Evolutionary conservation across 2,888 invertebrate species (phyloP).

Genomic region (Willowsia nigromaculata): DNA sequence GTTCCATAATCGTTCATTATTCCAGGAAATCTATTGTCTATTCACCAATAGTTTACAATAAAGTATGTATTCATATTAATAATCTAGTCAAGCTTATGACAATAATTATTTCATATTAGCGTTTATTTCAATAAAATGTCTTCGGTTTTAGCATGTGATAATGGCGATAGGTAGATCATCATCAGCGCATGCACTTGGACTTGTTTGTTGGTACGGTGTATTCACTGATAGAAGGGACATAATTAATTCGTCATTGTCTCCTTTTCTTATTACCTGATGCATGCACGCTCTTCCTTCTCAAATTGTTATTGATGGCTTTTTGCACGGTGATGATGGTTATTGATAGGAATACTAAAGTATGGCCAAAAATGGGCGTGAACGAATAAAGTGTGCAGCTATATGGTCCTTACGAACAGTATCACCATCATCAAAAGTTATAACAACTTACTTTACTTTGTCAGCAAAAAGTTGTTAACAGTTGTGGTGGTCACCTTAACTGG

Average conservation of each 20-base stretch:
- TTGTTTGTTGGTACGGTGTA: not conserved
- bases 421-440: not conserved
- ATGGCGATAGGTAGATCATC: not conserved
- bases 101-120: too few species aligned
- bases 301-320: slow-evolving; percentile 60
- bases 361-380: slow-evolving; percentile 30
- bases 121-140: too few species aligned
- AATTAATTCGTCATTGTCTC: slow-evolving; percentile 13
- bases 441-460: slow-evolving; percentile 23
- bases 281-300: not conserved
- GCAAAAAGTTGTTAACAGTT: slow-evolving; percentile 28
- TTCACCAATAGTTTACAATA: not conserved
- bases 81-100: too few species aligned
- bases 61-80: not conserved
- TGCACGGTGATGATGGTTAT: slow-evolving; percentile 56
- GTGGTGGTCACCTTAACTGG: slow-evolving; percentile 27
- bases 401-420: not conserved
- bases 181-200: not conserved
- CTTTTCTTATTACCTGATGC: not conserved
- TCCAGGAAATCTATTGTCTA: not conserved
- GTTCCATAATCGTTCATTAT: not conserved
- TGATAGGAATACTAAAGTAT: slow-evolving; percentile 37
- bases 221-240: not conserved
- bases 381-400: not conserved
- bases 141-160: not conserved